These are phyloP conservation scores for Phaonia tiefii DNA, from an alignment of 2,888 invertebrate species.

Conservation along the genomic window DNA sequence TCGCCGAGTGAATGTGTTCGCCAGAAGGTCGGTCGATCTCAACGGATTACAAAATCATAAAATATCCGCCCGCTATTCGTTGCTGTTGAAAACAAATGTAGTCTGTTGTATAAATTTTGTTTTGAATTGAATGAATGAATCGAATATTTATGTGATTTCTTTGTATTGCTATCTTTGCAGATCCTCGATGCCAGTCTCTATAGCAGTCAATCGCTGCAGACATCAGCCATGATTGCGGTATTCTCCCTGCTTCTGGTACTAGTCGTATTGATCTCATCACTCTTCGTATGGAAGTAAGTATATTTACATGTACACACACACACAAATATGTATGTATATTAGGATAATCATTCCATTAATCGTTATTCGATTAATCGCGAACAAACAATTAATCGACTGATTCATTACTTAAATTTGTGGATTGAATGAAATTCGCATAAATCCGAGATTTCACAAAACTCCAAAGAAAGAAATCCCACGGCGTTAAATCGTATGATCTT, in stretches of 20 bases:
- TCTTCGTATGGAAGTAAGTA: constrained; percentile 94
- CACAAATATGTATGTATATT: background rate
- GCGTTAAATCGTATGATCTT: too few relatives aligned
- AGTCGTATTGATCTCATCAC: constrained; percentile 89
- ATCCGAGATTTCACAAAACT: too few relatives aligned
- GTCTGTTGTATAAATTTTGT: background rate
- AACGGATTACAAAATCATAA: background rate
- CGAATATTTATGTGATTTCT: background rate
- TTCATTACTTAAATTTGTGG: too few relatives aligned
- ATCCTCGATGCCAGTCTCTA: constrained; percentile 94
- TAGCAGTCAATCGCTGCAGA: constrained; percentile 91
- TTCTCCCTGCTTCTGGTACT: constrained; percentile 89
- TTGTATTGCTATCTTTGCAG: constrained; percentile 82
- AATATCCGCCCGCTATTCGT: background rate
- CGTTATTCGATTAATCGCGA: too few relatives aligned
- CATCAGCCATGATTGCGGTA: constrained; percentile 91
- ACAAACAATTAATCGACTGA: too few relatives aligned
- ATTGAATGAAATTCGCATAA: too few relatives aligned
- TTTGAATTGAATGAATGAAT: constrained; percentile 4
- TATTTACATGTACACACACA: background rate
- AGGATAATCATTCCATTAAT: too few relatives aligned
- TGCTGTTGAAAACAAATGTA: constrained; percentile 4
- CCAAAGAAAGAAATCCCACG: too few relatives aligned
- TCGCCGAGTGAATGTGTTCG: constrained; percentile 1
- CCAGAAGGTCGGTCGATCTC: constrained; percentile 4